Conservation (phyloP, 1,140 invertebrate genomes). For the Sminthurides bifidus region DNA sequence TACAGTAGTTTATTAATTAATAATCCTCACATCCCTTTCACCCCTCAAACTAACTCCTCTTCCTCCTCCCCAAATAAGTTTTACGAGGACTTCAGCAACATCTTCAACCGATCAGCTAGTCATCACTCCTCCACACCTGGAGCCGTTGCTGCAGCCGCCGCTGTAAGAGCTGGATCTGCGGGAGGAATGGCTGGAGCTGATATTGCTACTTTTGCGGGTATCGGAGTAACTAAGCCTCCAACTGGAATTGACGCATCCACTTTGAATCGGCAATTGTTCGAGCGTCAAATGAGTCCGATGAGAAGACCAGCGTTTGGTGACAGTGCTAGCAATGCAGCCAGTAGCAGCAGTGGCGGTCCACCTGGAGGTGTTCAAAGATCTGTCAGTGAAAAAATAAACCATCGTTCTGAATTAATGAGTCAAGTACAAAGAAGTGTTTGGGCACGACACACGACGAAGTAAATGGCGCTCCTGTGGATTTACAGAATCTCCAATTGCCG, state of each 20-base stretch:
- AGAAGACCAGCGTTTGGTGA: no score
- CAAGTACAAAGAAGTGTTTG: constrained; percentile 64
- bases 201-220: no score
- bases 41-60: not conserved
- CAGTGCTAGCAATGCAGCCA: not conserved
- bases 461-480: no score
- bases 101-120: not conserved
- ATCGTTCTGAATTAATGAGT: constrained; percentile 68
- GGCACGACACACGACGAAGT: constrained; percentile 77
- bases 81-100: not conserved
- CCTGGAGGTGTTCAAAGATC: constrained; percentile 41
- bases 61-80: constrained; percentile 17
- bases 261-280: no score
- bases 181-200: not conserved
- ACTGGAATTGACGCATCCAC: no score
- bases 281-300: no score
- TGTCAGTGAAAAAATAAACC: constrained; percentile 70
- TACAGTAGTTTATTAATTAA: constrained; percentile 1
- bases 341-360: no score
- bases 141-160: not conserved
- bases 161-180: not conserved
- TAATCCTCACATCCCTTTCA: constrained; percentile 32
- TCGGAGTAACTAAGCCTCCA: no score
- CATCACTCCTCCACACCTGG: no score
- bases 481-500: no score